These are phyloP conservation scores for Elanus axillaris DNA, from an alignment of 2,113 vertebrate species.

Conservation along the genomic window DNA sequence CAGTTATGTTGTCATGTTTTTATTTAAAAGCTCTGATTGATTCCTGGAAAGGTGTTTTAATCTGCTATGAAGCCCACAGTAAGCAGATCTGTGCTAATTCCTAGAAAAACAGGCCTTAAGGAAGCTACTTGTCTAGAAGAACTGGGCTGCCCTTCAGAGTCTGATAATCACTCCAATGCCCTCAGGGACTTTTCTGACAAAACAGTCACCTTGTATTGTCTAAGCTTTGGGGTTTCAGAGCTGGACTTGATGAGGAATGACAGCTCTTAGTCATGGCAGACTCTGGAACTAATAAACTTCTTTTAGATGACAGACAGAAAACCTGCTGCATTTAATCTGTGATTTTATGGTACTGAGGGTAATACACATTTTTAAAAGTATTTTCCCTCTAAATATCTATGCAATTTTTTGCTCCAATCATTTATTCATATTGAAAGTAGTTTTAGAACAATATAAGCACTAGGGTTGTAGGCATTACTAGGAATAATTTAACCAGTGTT, in stretches of 20 bases:
- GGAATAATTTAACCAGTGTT: neutral
- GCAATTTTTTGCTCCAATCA: neutral
- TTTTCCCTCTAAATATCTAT: neutral
- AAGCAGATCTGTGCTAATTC: neutral
- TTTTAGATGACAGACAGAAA: neutral
- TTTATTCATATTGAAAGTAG: neutral
- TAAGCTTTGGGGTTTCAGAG: constrained; percentile 15
- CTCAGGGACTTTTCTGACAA: constrained; percentile 26
- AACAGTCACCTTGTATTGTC: constrained; percentile 36
- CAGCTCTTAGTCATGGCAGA: neutral
- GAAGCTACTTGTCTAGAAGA: neutral
- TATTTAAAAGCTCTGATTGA: neutral
- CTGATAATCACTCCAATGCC: neutral
- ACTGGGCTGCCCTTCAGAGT: constrained; percentile 22
- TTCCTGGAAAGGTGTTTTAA: neutral
- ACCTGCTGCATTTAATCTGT: neutral
- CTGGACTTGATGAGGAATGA: constrained; percentile 26
- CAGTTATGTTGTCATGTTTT: neutral
- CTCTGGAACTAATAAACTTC: neutral
- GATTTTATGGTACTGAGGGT: neutral
- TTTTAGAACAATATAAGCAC: neutral
- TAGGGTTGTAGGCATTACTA: neutral
- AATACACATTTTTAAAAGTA: neutral
- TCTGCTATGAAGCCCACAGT: neutral
- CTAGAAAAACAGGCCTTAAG: neutral